phyloP scores from a whole-genome alignment of 2,888 invertebrate genomes.

The Ametastegia equiseti region DNA sequence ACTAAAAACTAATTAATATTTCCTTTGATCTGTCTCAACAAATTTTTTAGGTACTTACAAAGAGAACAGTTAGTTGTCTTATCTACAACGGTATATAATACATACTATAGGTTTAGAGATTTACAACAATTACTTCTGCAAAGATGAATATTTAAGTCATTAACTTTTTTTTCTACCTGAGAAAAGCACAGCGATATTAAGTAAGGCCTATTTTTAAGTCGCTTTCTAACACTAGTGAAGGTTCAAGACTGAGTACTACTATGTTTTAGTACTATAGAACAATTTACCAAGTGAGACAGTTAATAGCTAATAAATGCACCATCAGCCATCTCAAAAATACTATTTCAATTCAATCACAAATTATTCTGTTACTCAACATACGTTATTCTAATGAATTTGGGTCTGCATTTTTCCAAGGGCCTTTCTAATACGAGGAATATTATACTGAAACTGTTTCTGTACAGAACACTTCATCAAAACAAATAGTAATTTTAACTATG shows the following conservation, averaged over 20 bases:
- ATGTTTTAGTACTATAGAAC: neutral
- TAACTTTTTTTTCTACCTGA: conserved; percentile 9
- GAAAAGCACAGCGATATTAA: conserved; percentile 30
- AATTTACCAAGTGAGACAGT: conserved; percentile 13
- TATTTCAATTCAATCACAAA: conserved; percentile 14
- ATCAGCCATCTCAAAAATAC: conserved; percentile 6
- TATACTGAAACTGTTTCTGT: conserved; percentile 18
- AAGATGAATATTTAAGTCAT: conserved; percentile 19
- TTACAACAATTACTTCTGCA: neutral
- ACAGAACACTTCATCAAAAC: neutral
- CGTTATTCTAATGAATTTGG: neutral
- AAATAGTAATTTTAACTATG: neutral
- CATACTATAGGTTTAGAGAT: conserved; percentile 8
- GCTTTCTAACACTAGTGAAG: neutral
- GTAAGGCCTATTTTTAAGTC: conserved; percentile 10
- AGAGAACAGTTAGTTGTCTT: neutral
- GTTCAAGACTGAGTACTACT: neutral
- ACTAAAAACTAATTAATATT: conserved; percentile 5
- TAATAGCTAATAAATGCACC: conserved; percentile 20
- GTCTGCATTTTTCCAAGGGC: neutral
- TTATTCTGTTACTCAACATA: neutral
- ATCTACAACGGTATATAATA: neutral
- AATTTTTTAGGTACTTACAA: neutral
- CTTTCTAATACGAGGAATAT: neutral
- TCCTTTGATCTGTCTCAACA: neutral